A percentile compares a stretch with the other conserved stretches of the same genome.
Evolutionary conservation across 2,113 vertebrate genomes (phyloP).

Genomic region (Centropus bengalensis): DNA sequence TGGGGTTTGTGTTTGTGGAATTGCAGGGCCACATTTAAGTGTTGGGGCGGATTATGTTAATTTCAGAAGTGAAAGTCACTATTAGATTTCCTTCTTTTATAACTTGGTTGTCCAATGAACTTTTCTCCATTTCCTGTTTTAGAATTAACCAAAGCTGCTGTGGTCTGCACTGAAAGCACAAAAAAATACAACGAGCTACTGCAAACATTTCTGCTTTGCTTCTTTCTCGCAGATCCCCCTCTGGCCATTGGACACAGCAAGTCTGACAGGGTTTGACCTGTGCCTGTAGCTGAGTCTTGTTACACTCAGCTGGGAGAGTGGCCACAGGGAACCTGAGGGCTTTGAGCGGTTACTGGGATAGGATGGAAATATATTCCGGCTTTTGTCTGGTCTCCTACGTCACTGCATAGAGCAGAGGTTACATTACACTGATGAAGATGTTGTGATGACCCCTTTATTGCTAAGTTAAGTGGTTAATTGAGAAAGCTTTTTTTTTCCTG

Average conservation of each 20-base stretch:
- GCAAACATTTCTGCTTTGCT: neutral
- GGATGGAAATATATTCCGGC: neutral
- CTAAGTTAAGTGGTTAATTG: neutral
- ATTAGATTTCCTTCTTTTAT: neutral
- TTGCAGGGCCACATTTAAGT: neutral
- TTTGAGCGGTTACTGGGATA: neutral
- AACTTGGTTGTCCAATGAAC: accelerated
- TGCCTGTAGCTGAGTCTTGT: neutral
- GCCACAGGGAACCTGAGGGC: neutral
- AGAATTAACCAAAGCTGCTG: neutral
- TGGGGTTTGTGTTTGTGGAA: neutral
- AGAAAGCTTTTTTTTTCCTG: neutral
- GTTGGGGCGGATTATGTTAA: neutral
- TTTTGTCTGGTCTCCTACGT: neutral
- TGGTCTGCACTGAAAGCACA: neutral
- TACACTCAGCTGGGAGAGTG: neutral
- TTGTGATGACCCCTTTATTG: neutral
- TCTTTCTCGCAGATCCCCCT: neutral
- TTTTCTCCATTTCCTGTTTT: neutral
- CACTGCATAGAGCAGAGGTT: neutral
- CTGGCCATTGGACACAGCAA: neutral
- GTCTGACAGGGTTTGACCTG: neutral
- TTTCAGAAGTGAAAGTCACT: neutral
- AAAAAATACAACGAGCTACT: neutral
- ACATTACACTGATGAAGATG: accelerated